Evolutionary conservation across 2,888 invertebrate species (phyloP).

Genomic region (Pammene aurita): DNA sequence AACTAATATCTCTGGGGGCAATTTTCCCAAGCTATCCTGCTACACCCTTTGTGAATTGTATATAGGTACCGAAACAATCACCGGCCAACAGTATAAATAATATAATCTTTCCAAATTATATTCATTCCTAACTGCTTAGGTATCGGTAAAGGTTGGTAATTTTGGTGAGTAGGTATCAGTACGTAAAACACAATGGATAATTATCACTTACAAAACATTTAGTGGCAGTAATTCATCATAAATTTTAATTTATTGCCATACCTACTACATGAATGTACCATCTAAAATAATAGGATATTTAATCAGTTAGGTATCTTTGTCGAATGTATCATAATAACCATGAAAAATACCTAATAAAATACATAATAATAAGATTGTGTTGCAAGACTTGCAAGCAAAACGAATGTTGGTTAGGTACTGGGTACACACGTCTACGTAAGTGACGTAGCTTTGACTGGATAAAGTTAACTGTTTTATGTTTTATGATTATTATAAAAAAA

Average conservation of each 20-base stretch:
- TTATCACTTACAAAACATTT: not conserved
- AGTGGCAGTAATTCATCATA: not conserved
- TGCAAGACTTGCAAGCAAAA: too few relatives aligned
- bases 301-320: not conserved
- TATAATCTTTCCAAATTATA: too few relatives aligned
- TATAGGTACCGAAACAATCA: too few relatives aligned
- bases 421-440: not conserved
- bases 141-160: too few relatives aligned
- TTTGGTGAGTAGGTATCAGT: not conserved
- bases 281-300: not conserved
- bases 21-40: too few relatives aligned
- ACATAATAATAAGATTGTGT: too few relatives aligned
- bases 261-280: not conserved
- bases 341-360: not conserved
- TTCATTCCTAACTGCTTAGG: too few relatives aligned
- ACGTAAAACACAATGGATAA: conserved; percentile 2
- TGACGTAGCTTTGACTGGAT: not conserved
- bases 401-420: too few relatives aligned
- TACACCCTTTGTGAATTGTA: too few relatives aligned
- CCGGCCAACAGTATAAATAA: too few relatives aligned
- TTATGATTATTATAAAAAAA: conserved; percentile 5
- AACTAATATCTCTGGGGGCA: too few relatives aligned
- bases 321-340: not conserved
- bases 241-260: not conserved
- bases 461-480: not conserved